Percentiles rank a stretch among this genome's conserved stretches.
phyloP scores from a whole-genome alignment of 2,797 vertebrate genomes.

The Bradypodion ventrale region DNA sequence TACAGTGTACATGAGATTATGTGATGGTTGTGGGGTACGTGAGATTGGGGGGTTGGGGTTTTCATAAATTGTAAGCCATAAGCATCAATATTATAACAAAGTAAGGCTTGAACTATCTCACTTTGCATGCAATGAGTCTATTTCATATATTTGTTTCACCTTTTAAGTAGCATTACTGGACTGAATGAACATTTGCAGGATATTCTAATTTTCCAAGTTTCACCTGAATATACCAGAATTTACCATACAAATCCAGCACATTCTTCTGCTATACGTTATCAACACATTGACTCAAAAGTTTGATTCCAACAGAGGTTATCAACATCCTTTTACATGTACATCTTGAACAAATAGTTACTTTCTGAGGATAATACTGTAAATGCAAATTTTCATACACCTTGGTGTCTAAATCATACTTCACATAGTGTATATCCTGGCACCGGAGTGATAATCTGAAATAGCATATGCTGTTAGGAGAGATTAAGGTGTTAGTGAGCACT shows the following conservation, averaged over 20 bases:
- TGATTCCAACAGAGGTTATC: background rate
- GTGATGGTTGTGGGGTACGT: no score
- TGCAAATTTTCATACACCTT: background rate
- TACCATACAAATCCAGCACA: conserved; percentile 17
- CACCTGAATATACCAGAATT: conserved; percentile 5
- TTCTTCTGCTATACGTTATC: conserved; percentile 25
- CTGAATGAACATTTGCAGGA: no score
- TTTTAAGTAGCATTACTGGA: no score
- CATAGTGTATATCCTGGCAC: background rate
- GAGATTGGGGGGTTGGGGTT: no score
- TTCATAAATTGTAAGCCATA: no score
- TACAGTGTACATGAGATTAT: no score
- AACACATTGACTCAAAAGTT: conserved; percentile 9
- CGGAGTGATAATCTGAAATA: conserved; percentile 17
- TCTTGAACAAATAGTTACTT: conserved; percentile 8
- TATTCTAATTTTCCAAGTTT: no score
- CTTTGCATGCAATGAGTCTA: no score
- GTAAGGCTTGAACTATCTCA: no score
- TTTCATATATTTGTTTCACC: no score
- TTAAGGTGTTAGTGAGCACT: conserved; percentile 61
- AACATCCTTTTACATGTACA: conserved; percentile 23
- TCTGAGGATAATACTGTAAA: conserved; percentile 27
- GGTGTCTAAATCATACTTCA: conserved; percentile 27
- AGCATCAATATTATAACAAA: no score
- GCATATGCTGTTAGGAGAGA: conserved; percentile 57